A percentile compares a stretch with the other conserved stretches of the same genome.
phyloP scores from a whole-genome alignment of 2,888 invertebrate species.

The Tridacna gigas region DNA sequence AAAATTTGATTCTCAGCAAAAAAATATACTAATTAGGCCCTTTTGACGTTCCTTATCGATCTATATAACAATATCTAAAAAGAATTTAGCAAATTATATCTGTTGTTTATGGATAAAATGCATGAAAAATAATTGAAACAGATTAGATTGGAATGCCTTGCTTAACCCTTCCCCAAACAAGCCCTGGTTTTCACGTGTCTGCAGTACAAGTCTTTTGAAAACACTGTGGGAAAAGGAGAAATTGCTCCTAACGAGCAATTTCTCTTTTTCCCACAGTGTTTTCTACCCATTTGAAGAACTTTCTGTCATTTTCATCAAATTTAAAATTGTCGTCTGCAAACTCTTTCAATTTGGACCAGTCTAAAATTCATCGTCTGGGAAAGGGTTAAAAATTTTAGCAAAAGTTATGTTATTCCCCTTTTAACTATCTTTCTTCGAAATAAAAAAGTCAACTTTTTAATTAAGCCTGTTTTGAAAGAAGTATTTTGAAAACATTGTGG shows the following conservation, averaged over 20 bases:
- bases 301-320: neutral
- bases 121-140: too few relatives aligned
- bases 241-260: neutral
- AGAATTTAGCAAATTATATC: neutral
- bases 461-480: too few relatives aligned
- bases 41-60: too few relatives aligned
- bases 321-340: neutral
- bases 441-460: too few relatives aligned
- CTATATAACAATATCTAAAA: neutral
- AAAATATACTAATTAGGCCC: too few relatives aligned
- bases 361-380: neutral
- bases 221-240: conserved; percentile 2
- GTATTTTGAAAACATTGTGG: too few relatives aligned
- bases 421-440: too few relatives aligned
- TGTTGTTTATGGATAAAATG: neutral
- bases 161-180: neutral
- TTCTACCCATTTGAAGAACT: neutral
- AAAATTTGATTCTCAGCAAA: neutral
- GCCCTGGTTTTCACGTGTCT: neutral
- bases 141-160: too few relatives aligned
- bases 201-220: neutral
- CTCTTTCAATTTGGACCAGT: neutral
- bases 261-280: neutral
- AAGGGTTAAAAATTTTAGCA: conserved; percentile 1
- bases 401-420: too few relatives aligned